A percentile compares a stretch with the other conserved stretches of the same genome.
Evolutionary conservation across 2,797 vertebrate species (phyloP).

Genomic region (Falco novaeseelandiae): DNA sequence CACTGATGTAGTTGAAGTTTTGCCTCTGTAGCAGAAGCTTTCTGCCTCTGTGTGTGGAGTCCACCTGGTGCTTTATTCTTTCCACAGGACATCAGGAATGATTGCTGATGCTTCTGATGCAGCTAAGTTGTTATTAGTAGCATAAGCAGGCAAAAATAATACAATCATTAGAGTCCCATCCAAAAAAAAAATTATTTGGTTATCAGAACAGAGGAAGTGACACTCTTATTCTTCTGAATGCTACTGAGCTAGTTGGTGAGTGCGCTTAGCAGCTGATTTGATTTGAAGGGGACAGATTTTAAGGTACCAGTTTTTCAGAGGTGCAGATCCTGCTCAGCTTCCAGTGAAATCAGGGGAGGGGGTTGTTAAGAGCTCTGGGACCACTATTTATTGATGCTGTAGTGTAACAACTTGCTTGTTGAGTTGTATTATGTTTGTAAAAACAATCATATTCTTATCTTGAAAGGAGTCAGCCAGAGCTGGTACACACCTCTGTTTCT

Average conservation of each 20-base stretch:
- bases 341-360: not conserved
- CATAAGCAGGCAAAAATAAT: not conserved
- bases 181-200: not conserved
- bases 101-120: not conserved
- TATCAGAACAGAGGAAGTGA: not conserved
- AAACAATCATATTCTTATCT: not conserved
- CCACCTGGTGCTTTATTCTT: not conserved
- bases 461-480: not conserved
- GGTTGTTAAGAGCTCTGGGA: not conserved
- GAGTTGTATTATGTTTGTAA: not conserved
- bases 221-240: not conserved
- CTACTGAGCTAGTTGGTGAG: not conserved
- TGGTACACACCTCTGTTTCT: not conserved
- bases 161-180: too few relatives aligned
- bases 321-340: not conserved
- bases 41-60: not conserved
- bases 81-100: not conserved
- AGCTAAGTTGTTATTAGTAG: not conserved
- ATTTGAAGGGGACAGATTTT: not conserved
- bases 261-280: not conserved
- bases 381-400: not conserved
- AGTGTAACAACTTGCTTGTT: not conserved
- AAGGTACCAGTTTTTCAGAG: not conserved
- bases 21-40: not conserved
- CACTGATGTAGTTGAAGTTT: not conserved